Evolutionary conservation across 2,797 vertebrate species (phyloP), one percentile per base, ranked within the genome.

Genomic region (Tangara arthus): DNA sequence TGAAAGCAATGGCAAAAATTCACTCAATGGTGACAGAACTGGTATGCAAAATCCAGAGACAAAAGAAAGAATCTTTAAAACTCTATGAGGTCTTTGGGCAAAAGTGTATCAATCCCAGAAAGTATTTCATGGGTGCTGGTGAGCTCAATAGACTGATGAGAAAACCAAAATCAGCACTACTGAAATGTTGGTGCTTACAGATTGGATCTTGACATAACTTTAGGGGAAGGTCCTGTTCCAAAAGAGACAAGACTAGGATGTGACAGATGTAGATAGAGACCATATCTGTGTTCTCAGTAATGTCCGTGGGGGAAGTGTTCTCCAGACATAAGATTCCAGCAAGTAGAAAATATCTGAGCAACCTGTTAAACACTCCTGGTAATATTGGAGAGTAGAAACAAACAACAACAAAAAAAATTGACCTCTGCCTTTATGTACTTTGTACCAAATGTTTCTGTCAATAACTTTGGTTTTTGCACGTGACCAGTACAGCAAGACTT

Each of bases 371-470:
- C 9, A 26, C 19, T 78, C 21, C 46, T 63, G 21, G 21, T 11
- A 44, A 14, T 21, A 55, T 8, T 42, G 24, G 18, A 59, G 17
- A 39, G 20, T 18, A 80, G 52, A 34, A 41, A 91, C 20, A 57
- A 56, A 46, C 14, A 12, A 66, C 16, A 11, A 41, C 15, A 35
- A 35, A 9, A 2, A n/a, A 3, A 0, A 19, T 2, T 42, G 22
- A n/a, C 21, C 17, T 61, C n/a, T 85, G 15, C 13, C 30, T n/a
- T 39, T n/a, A 17, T 46, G 13, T 30, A 35, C 12, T 14, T 80
- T 63, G 28, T 39, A 77, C 9, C 18, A 20, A 11, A 3, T 52
- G 18, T 64, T 81, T 94, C 23, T 87, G 79, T 16, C 64, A 63
- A 42, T 34, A 47, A 34, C 18, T 76, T 65, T n/a, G 8, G 0